These are phyloP conservation scores for Chrysemys picta DNA, from an alignment of 2,113 vertebrate species.

Conservation along the genomic window DNA sequence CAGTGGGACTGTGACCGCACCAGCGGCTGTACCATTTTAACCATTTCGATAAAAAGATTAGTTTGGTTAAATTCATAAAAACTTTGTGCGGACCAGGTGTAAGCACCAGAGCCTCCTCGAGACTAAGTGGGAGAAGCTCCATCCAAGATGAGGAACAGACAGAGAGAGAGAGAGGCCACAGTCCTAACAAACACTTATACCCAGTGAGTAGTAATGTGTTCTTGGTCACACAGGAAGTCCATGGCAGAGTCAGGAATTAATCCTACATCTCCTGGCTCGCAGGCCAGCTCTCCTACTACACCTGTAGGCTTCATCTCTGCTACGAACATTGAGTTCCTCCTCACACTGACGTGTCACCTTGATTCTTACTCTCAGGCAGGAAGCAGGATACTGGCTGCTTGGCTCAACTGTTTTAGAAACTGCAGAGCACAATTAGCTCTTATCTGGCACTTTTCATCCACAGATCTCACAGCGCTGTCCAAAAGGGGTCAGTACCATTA, in stretches of 20 bases:
- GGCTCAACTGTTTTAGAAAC: not conserved
- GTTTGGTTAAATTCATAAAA: not conserved
- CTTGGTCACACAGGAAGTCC: not conserved
- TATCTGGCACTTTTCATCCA: not conserved
- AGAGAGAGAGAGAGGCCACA: not conserved
- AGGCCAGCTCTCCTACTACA: not conserved
- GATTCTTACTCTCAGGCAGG: not conserved
- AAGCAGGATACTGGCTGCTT: not conserved
- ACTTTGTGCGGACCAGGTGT: not conserved
- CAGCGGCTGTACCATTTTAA: not conserved
- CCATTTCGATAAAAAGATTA: not conserved
- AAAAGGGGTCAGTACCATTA: not conserved
- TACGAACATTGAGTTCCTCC: not conserved
- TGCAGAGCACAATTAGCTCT: not conserved
- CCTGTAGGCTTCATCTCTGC: not conserved
- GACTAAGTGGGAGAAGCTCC: not conserved
- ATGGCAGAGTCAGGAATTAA: not conserved
- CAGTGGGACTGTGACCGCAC: not conserved
- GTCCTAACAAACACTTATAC: not conserved
- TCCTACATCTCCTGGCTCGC: not conserved
- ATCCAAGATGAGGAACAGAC: not conserved
- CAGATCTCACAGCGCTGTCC: not conserved
- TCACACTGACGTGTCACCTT: not conserved
- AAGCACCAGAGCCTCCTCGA: not conserved
- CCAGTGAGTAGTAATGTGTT: not conserved